These are phyloP conservation scores for Parauchenoglanis ngamensis DNA, from an alignment of 2,797 vertebrate species.

Conservation along the genomic window DNA sequence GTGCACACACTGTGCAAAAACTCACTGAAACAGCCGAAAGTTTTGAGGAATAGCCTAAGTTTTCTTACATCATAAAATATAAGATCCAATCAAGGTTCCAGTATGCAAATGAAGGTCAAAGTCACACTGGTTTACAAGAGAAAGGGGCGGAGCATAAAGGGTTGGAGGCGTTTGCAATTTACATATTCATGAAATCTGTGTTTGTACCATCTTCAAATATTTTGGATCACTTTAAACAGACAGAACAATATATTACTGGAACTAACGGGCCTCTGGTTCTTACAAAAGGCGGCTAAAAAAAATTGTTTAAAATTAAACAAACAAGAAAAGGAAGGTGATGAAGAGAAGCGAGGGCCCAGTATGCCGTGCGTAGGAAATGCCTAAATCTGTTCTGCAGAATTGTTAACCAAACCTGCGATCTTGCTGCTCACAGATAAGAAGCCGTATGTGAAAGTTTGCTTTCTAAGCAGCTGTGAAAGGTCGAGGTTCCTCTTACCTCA, in stretches of 20 bases:
- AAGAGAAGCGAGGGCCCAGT: neutral
- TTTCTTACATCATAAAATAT: neutral
- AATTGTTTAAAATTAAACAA: neutral
- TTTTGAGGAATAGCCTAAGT: too few relatives aligned
- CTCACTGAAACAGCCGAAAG: neutral
- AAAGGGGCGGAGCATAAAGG: neutral
- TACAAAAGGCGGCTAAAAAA: neutral
- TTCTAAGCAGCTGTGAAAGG: conserved; percentile 9
- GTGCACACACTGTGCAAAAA: neutral
- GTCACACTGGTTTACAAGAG: neutral
- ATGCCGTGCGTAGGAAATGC: too few relatives aligned
- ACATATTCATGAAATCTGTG: too few relatives aligned
- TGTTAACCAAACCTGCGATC: neutral
- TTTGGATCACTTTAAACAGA: neutral
- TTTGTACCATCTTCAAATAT: neutral
- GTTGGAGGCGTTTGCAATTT: neutral
- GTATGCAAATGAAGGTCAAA: neutral
- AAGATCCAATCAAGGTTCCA: neutral
- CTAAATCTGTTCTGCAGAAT: conserved; percentile 17
- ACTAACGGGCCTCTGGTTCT: neutral
- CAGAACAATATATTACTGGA: neutral
- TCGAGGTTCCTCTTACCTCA: conserved; percentile 17
- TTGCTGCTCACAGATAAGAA: neutral
- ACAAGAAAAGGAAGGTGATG: neutral
- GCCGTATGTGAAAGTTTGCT: conserved; percentile 17